Conservation (phyloP, 2,888 invertebrate genomes). For the Hedya salicella region DNA sequence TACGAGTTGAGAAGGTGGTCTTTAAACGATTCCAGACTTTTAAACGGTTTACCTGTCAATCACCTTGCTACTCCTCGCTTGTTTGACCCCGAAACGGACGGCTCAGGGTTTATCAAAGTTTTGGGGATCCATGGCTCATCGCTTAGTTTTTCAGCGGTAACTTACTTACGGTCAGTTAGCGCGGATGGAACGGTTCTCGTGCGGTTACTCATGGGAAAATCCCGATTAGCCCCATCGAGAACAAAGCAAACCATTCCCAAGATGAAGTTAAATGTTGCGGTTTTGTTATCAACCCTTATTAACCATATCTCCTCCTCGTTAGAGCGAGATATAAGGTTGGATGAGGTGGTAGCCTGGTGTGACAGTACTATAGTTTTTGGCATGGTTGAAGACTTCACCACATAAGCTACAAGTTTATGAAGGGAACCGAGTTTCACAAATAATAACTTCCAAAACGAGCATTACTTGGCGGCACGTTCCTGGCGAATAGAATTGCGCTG, state of each 20-base stretch:
- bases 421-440: constrained; percentile 23
- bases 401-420: constrained; percentile 30
- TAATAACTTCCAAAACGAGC: not conserved
- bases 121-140: constrained; percentile 24
- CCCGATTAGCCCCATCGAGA: constrained; percentile 19
- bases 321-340: not conserved
- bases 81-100: constrained; percentile 12
- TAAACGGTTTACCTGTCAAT: constrained; percentile 16
- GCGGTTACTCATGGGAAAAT: constrained; percentile 17
- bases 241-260: constrained; percentile 24
- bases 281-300: not conserved
- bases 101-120: constrained; percentile 20
- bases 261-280: not conserved
- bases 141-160: not conserved
- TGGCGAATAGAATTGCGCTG: not conserved
- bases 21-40: constrained; percentile 4
- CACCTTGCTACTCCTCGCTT: constrained; percentile 4
- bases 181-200: not conserved
- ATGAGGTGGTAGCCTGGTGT: constrained; percentile 21
- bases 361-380: constrained; percentile 29
- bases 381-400: constrained; percentile 19
- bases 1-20: constrained; percentile 35
- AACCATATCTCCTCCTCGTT: not conserved
- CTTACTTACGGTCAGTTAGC: constrained; percentile 10
- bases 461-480: constrained; percentile 7